phyloP scores from a whole-genome alignment of 2,888 invertebrate genomes.

The Eledona agricola region DNA sequence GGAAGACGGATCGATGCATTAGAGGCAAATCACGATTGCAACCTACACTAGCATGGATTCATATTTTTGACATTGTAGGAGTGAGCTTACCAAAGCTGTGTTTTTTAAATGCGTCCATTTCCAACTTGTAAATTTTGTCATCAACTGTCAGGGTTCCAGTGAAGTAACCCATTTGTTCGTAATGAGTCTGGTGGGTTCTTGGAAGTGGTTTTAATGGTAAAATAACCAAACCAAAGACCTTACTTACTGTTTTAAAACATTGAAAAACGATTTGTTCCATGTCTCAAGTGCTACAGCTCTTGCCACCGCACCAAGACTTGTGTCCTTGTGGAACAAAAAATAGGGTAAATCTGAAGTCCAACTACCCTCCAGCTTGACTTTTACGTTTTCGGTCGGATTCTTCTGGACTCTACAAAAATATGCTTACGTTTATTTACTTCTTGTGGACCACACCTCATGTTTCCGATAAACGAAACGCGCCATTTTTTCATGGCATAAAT shows the following conservation, averaged over 20 bases:
- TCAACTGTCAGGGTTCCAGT: conserved; percentile 69
- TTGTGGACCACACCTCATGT: conserved; percentile 66
- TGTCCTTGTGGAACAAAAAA: conserved; percentile 80
- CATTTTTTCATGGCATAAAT: conserved; percentile 79
- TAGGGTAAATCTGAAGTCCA: conserved; percentile 71
- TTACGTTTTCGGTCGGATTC: conserved; percentile 63
- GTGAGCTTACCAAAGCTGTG: conserved; percentile 75
- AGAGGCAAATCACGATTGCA: conserved; percentile 76
- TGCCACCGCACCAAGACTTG: conserved; percentile 72
- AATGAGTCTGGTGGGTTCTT: conserved; percentile 82
- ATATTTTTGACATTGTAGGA: conserved; percentile 3
- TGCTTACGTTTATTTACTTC: background rate
- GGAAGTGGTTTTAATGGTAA: conserved; percentile 37
- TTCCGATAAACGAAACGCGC: conserved; percentile 74
- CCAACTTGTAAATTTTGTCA: conserved; percentile 61
- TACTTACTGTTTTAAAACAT: conserved; percentile 70
- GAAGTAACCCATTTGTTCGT: conserved; percentile 80
- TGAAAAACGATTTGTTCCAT: conserved; percentile 76
- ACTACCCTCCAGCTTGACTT: conserved; percentile 70
- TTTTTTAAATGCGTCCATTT: conserved; percentile 77
- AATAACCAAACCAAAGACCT: too few species aligned
- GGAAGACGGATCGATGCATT: conserved; percentile 81
- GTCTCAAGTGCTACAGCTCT: conserved; percentile 77
- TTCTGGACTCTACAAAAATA: conserved; percentile 62
- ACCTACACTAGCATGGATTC: conserved; percentile 61